A percentile compares a stretch with the other conserved stretches of the same genome.
These are phyloP conservation scores for Euleptes europaea DNA, from an alignment of 2,113 vertebrate genomes.

Conservation along the genomic window DNA sequence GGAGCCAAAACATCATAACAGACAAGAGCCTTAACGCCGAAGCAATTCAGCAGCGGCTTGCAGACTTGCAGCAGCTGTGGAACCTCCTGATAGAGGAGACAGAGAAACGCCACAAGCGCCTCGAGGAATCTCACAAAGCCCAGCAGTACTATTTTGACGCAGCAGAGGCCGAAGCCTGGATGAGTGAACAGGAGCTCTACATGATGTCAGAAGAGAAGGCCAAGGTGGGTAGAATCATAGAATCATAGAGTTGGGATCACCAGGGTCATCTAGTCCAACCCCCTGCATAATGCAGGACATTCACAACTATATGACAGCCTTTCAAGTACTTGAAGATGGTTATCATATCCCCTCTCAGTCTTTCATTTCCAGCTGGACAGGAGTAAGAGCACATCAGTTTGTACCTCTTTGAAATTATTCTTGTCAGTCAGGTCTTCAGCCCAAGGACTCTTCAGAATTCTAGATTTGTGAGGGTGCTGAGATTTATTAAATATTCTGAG, in stretches of 20 bases:
- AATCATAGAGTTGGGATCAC: no score
- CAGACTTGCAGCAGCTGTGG: slow-evolving; percentile 87
- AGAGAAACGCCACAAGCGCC: slow-evolving; percentile 83
- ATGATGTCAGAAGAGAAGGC: slow-evolving; percentile 99
- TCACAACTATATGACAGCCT: no score
- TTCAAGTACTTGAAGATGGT: no score
- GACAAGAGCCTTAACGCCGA: slow-evolving; percentile 82
- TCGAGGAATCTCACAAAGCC: slow-evolving; percentile 91
- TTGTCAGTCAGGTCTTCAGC: neutral
- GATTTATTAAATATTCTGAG: neutral
- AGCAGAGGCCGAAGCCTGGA: slow-evolving; percentile 95
- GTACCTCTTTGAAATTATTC: neutral
- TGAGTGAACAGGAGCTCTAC: slow-evolving; percentile 98
- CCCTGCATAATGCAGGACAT: no score
- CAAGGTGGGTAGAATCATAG: slow-evolving; percentile 90
- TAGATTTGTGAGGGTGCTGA: neutral
- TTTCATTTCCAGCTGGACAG: neutral
- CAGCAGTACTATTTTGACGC: slow-evolving; percentile 98
- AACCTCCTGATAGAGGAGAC: slow-evolving; percentile 85
- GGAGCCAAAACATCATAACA: slow-evolving; percentile 84
- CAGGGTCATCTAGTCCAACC: no score
- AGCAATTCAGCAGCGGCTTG: slow-evolving; percentile 82
- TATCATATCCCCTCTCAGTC: no score
- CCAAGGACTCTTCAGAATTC: neutral
- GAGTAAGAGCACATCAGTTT: no score